A percentile compares a stretch with the other conserved stretches of the same genome.
These are phyloP conservation scores for Rhimphoctona megacephalus DNA, from an alignment of 2,888 invertebrate genomes.

Conservation along the genomic window DNA sequence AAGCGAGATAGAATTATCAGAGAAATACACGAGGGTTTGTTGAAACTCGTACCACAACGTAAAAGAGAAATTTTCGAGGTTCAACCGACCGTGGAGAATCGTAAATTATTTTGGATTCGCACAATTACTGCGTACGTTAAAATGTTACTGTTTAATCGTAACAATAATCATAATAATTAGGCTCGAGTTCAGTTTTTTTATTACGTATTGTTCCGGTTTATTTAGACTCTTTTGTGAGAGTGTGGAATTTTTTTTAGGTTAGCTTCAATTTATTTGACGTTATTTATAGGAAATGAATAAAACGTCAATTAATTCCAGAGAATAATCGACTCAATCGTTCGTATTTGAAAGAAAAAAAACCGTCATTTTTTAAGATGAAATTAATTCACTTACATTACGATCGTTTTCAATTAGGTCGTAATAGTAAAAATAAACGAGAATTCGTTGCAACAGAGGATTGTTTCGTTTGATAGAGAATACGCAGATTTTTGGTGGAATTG, in stretches of 20 bases:
- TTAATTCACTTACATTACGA: not conserved
- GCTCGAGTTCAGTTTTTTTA: not conserved
- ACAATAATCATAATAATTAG: not conserved
- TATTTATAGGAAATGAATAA: not conserved
- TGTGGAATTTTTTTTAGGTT: not conserved
- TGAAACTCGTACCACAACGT: not conserved
- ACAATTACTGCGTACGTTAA: not conserved
- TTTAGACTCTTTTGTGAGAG: not conserved
- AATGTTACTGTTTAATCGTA: not conserved
- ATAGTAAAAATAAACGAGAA: not conserved
- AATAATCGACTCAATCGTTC: not conserved
- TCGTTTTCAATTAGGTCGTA: not conserved
- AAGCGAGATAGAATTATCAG: slow-evolving; percentile 1
- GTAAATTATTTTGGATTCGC: not conserved
- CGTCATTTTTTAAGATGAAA: not conserved
- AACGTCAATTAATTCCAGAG: not conserved
- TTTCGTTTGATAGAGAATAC: not conserved
- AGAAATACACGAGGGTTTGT: slow-evolving; percentile 20
- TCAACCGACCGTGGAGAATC: slow-evolving; percentile 20
- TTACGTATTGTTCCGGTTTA: not conserved
- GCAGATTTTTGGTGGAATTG: not conserved
- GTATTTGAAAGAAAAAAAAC: not conserved
- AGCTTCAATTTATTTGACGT: not conserved
- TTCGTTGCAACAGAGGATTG: not conserved
- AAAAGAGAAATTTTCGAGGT: slow-evolving; percentile 20